These are phyloP conservation scores for Phoxinus dragarum DNA, from an alignment of 2,797 vertebrate species.

Conservation along the genomic window DNA sequence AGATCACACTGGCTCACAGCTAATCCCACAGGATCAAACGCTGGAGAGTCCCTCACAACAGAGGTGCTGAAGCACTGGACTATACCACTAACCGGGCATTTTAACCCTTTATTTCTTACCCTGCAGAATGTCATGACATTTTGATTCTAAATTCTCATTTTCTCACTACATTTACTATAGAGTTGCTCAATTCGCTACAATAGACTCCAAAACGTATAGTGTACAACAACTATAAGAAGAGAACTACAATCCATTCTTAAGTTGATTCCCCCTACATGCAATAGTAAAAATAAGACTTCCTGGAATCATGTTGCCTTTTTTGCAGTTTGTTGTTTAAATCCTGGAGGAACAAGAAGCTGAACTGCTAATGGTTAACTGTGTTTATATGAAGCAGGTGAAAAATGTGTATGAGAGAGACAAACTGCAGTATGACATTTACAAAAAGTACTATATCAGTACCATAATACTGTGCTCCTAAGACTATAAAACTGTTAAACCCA, in stretches of 20 bases:
- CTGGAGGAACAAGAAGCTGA: background rate
- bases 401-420: background rate
- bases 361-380: constrained; percentile 28
- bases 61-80: constrained; percentile 37
- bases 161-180: background rate
- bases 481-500: background rate
- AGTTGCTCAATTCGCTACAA: background rate
- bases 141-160: background rate
- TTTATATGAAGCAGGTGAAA: constrained; percentile 16
- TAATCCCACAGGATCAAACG: constrained; percentile 69
- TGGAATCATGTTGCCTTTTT: constrained; percentile 1
- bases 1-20: constrained; percentile 66
- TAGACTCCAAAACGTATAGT: background rate
- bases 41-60: constrained; percentile 44
- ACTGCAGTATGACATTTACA: background rate
- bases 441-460: background rate
- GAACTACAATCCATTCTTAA: background rate
- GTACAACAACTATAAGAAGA: background rate
- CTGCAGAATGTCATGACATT: constrained; percentile 26
- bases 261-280: background rate
- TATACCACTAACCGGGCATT: background rate
- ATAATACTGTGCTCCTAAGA: background rate
- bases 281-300: background rate
- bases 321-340: background rate
- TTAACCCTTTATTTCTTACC: constrained; percentile 18